Evolutionary conservation across 2,797 vertebrate species (phyloP), one percentile per base, ranked within the genome.

Genomic region (Aulostomus chinensis): DNA sequence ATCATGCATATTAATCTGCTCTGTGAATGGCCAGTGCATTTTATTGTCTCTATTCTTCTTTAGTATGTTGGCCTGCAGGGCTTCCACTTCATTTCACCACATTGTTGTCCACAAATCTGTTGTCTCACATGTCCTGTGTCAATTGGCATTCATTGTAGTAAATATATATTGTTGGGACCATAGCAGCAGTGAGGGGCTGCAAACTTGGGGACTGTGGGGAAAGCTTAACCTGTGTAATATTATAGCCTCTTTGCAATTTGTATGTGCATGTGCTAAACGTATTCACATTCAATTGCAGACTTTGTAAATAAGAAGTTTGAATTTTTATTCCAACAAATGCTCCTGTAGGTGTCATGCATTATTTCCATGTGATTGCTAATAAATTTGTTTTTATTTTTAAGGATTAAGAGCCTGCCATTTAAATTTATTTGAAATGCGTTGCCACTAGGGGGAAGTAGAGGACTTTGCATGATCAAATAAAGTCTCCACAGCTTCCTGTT

Each of bases 291-390:
- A 81, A 85, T 92, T 90, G 91, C 79, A 78, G 79, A 91, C 85
- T 92, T 89, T 95, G 93, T 96, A 98, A 93, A 96, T 93, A 90
- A 85, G 72, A 78, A 73, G 46, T 92, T 55, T 78, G 77, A 86
- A 84, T 89, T 93, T 94, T 92, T 91, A 93, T 95, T 93, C 90
- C 87, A 88, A 86, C 88, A 89, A 91, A 91, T 91, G 90, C 87
- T 78, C 84, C 85, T 71, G 76, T 88, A 88, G 92, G 89, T 91
- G 88, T 92, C 88, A 87, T 91, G 92, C 91, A 87, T 89, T 91
- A 25, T 80, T 72, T 73, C 56, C 58, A 60, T 69, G 77, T 92
- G 86, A 87, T 91, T 91, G 91, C 87, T 91, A 94, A 93, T 94
- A 95, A 94, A 94, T 89, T 76, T 70, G 84, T 93, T 83, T 94